A percentile compares a stretch with the other conserved stretches of the same genome.
These are phyloP conservation scores for Philaethria dido DNA, from an alignment of 2,888 invertebrate genomes.

Conservation along the genomic window DNA sequence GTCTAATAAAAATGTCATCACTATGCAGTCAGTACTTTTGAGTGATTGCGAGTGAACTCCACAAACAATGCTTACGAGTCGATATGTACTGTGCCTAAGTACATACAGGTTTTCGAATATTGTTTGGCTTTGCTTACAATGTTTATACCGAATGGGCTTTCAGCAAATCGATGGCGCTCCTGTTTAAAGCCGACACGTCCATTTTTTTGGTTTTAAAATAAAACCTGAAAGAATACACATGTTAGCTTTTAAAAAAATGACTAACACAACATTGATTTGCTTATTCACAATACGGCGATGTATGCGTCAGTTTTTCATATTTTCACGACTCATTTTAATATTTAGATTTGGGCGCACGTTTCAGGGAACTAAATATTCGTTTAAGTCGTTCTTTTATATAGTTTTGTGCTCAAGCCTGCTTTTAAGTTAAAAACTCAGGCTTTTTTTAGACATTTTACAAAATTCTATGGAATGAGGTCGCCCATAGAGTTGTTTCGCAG, in stretches of 20 bases:
- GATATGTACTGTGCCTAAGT: slow-evolving; percentile 61
- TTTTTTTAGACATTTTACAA: slow-evolving; percentile 14
- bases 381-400: background rate
- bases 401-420: slow-evolving; percentile 8
- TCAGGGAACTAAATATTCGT: background rate
- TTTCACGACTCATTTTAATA: background rate
- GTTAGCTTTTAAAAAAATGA: slow-evolving; percentile 24
- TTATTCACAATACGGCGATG: background rate
- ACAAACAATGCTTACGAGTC: slow-evolving; percentile 78
- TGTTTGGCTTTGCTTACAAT: slow-evolving; percentile 51
- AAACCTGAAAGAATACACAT: slow-evolving; percentile 21
- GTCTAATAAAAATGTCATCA: slow-evolving; percentile 45
- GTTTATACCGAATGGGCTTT: slow-evolving; percentile 52
- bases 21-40: slow-evolving; percentile 71
- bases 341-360: background rate
- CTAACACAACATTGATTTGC: slow-evolving; percentile 10
- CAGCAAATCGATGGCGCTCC: slow-evolving; percentile 31
- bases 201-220: slow-evolving; percentile 29
- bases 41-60: slow-evolving; percentile 77
- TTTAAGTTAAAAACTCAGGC: background rate
- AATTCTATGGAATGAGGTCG: slow-evolving; percentile 22
- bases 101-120: slow-evolving; percentile 49
- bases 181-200: slow-evolving; percentile 37
- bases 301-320: background rate
- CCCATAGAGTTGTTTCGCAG: slow-evolving; percentile 9